Conservation (phyloP, 1,140 invertebrate genomes). For the Acyrthosiphon pisum region DNA sequence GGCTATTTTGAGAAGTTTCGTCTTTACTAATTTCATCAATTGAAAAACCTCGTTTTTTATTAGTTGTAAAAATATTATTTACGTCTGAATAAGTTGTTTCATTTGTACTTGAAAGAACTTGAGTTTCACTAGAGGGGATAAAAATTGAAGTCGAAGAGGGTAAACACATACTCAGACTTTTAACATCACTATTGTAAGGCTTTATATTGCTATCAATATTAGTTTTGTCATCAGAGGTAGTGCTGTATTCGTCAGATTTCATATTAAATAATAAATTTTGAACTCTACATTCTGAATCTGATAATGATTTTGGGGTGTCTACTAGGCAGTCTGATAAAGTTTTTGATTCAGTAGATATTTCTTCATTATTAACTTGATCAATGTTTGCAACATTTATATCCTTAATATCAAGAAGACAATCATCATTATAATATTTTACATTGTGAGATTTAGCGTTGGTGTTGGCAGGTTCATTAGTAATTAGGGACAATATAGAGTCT, state of each 20-base stretch:
- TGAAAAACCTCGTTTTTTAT: conserved; percentile 41
- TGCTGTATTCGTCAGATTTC: background rate
- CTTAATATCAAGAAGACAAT: background rate
- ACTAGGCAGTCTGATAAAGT: background rate
- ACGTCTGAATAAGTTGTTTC: conserved; percentile 3
- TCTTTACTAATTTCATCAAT: conserved; percentile 44
- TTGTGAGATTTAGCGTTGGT: background rate
- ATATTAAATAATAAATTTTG: conserved; percentile 16
- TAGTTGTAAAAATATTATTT: background rate
- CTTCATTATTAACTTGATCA: background rate
- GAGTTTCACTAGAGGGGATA: background rate
- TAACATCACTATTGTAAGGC: background rate
- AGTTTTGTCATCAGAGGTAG: background rate
- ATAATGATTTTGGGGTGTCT: background rate
- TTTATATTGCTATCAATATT: conserved; percentile 4
- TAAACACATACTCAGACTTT: background rate
- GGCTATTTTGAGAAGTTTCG: conserved; percentile 33
- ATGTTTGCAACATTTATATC: background rate
- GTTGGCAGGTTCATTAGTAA: background rate
- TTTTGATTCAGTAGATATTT: background rate
- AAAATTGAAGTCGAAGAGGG: background rate
- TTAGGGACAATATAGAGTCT: background rate
- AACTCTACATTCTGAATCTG: conserved; percentile 16
- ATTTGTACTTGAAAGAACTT: background rate
- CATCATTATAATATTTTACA: background rate